Evolutionary conservation across 92 coral and sea anemone species (phyloP), one percentile per base, ranked within the genome.

Genomic region (Epizoanthus illoricatus): DNA sequence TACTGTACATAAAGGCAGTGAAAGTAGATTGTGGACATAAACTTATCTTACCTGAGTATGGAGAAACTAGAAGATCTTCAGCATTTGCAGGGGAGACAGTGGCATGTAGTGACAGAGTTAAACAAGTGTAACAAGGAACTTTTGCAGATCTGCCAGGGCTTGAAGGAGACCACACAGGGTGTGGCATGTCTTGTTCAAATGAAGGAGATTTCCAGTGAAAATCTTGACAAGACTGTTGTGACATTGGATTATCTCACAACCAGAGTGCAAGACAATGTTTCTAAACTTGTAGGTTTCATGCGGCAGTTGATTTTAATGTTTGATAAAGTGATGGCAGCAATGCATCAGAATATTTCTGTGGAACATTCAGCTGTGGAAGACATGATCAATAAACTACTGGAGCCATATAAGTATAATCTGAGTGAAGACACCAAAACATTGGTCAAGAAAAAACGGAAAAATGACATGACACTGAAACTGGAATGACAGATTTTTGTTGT

Each of bases 291-390:
- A 20, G 83, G 90, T 65, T 93, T 93, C 56, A 91, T 93, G 94
- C 84, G 84, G 42, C 97, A 96, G 79, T 86, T 93, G 84, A 89
- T 93, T 74, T 58, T 94, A 9, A 91, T 91, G 88, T 88, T 96
- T 74, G 93, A 96, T 70, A 86, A 87, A 59, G 99, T 96, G 36
- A 96, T 94, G 92, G 73, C 91, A 7, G 90, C 90, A 20, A 90
- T 93, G 90, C 98, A 96, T 75, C 88, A 86, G 40, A 90, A 88
- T 54, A 61, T 90, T 16, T 82, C 80, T 33, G 83, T 76, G 20
- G 99, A 96, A 66, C 93, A 90, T 55, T 76, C 87, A 59, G 97
- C 98, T 33, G 92, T 96, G 56, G 87, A 92, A 47, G 95, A 93
- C 17, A 92, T 96, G 90, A 91, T 96, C 85, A 88, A 75, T 54